Conservation (phyloP, 2,888 invertebrate species). For the Ophonus ardosiacus region DNA sequence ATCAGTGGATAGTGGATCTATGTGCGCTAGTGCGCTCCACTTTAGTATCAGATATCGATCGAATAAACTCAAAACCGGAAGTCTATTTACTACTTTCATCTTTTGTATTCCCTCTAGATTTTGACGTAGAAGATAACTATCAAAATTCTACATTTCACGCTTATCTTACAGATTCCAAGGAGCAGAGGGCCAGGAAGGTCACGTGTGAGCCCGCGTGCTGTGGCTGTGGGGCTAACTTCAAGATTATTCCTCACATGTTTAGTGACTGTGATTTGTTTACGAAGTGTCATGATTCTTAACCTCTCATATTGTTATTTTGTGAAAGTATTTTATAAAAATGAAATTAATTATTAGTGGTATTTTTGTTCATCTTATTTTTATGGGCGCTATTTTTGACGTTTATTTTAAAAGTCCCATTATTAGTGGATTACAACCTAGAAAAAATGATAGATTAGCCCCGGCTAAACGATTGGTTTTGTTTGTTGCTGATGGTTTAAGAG, state of each 20-base stretch:
- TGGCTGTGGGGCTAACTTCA: neutral
- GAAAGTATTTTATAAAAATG: constrained; percentile 60
- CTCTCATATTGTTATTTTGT: neutral
- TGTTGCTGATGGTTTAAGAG: constrained; percentile 94
- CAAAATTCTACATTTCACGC: too few species aligned
- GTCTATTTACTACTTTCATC: too few species aligned
- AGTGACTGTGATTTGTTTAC: neutral
- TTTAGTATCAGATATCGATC: too few species aligned
- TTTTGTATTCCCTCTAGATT: too few species aligned
- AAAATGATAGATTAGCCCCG: constrained; percentile 76
- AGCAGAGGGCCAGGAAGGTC: too few species aligned
- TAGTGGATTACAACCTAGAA: constrained; percentile 80
- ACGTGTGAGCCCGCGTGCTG: too few species aligned
- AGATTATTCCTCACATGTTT: neutral
- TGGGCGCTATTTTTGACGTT: constrained; percentile 93
- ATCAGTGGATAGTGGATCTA: too few species aligned
- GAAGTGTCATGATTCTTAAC: neutral
- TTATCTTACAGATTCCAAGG: too few species aligned
- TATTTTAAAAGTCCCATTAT: constrained; percentile 95
- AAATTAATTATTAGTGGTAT: constrained; percentile 76
- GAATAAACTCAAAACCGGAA: too few species aligned
- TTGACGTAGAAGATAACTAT: too few species aligned
- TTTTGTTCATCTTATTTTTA: constrained; percentile 85
- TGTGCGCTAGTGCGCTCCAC: too few species aligned
- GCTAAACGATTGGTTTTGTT: constrained; percentile 91